Conservation (phyloP, 2,113 vertebrate genomes). For the Anarrhichthys ocellatus region DNA sequence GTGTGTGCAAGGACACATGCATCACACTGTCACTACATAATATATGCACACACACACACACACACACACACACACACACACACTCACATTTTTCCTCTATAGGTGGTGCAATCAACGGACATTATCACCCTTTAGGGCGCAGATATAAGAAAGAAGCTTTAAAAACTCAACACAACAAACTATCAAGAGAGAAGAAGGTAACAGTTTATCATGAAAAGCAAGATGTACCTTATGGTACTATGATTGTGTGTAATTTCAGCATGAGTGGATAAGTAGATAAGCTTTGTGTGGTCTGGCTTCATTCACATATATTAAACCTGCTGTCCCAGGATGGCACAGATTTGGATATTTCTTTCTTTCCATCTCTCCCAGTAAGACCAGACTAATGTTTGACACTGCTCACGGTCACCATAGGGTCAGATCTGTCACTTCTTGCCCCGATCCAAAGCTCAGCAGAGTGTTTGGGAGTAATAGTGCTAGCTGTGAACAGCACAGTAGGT, state of each 20-base stretch:
- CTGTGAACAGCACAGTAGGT: slow-evolving; percentile 16
- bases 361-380: background rate
- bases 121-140: background rate
- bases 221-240: slow-evolving; percentile 9
- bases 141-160: background rate
- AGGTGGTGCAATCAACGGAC: background rate
- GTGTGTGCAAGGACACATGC: slow-evolving; percentile 18
- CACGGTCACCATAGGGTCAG: slow-evolving; percentile 62
- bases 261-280: background rate
- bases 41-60: background rate
- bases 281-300: background rate
- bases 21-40: slow-evolving; percentile 4
- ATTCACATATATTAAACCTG: background rate
- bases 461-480: slow-evolving; percentile 15
- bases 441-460: slow-evolving; percentile 14
- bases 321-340: background rate
- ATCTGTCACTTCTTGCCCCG: background rate
- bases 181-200: background rate
- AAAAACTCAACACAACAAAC: background rate
- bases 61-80: background rate
- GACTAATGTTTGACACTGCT: slow-evolving; percentile 6
- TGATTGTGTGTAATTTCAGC: background rate
- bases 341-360: background rate
- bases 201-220: background rate
- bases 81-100: background rate